phyloP scores from a whole-genome alignment of 2,113 vertebrate species.

The Mirza zaza region DNA sequence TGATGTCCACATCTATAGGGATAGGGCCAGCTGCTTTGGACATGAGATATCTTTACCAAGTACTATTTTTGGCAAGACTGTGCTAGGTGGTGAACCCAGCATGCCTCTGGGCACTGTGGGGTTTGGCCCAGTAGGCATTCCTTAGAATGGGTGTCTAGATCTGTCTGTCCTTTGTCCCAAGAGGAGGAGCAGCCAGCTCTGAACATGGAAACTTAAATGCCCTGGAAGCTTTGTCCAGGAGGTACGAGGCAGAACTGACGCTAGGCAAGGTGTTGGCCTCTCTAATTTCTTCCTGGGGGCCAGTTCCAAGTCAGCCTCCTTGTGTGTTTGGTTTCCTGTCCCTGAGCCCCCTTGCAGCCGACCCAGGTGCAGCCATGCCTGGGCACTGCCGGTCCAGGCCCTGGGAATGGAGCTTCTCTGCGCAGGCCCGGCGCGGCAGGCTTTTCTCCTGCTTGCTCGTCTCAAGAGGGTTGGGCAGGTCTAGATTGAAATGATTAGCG shows the following conservation, averaged over 20 bases:
- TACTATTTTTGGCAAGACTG: background rate
- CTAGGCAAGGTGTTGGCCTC: background rate
- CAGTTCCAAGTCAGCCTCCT: background rate
- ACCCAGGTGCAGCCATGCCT: background rate
- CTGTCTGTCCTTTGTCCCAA: background rate
- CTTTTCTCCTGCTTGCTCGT: background rate
- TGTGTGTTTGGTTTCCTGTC: background rate
- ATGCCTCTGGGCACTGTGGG: too few relatives aligned
- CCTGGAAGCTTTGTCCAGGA: background rate
- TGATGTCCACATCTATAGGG: background rate
- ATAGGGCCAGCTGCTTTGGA: background rate
- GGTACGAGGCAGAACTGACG: background rate
- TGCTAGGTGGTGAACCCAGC: background rate
- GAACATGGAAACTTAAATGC: background rate
- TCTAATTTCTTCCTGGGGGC: background rate
- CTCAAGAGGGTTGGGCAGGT: slow-evolving; percentile 57
- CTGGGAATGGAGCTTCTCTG: background rate
- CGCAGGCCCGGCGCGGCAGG: rapidly evolving
- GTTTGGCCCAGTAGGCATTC: background rate
- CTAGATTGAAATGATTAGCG: slow-evolving; percentile 56
- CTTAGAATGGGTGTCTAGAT: background rate
- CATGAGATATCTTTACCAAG: background rate
- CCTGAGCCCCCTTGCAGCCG: rapidly evolving
- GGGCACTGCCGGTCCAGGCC: background rate
- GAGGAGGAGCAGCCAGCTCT: background rate